phyloP scores from a whole-genome alignment of 2,888 invertebrate species.

The Epirrita christyi region DNA sequence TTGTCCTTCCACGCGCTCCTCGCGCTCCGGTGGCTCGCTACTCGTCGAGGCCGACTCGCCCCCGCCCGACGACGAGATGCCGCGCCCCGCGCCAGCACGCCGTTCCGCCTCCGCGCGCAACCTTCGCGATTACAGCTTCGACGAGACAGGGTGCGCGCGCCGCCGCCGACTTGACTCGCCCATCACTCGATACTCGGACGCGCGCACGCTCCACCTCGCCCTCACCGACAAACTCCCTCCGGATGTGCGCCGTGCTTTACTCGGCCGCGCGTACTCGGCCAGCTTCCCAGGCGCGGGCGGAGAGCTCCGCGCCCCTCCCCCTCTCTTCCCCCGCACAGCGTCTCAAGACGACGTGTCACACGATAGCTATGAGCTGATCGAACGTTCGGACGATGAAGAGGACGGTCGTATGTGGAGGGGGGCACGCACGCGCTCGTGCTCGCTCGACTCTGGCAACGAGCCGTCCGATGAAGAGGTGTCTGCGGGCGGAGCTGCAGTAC shows the following conservation, averaged over 20 bases:
- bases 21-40: conserved; percentile 63
- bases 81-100: conserved; percentile 63
- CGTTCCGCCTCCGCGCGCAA: conserved; percentile 92
- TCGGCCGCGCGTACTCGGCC: conserved; percentile 91
- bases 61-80: conserved; percentile 33
- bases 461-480: conserved; percentile 87
- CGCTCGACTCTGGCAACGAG: conserved; percentile 91
- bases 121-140: conserved; percentile 90
- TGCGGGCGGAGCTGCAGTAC: conserved; percentile 83
- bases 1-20: conserved; percentile 70
- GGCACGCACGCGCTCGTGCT: conserved; percentile 87
- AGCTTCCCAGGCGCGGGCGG: conserved; percentile 93
- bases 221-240: conserved; percentile 47
- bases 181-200: conserved; percentile 74
- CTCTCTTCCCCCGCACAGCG: conserved; percentile 86
- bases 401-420: conserved; percentile 63
- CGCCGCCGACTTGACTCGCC: conserved; percentile 67
- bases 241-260: conserved; percentile 67
- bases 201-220: conserved; percentile 62
- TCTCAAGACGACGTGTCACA: conserved; percentile 95
- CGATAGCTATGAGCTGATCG: conserved; percentile 94
- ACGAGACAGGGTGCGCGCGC: conserved; percentile 87
- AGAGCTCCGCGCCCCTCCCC: conserved; percentile 87
- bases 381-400: conserved; percentile 89
- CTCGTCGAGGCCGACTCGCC: conserved; percentile 57